phyloP scores from a whole-genome alignment of 2,113 vertebrate genomes.

The Synodontis membranacea region DNA sequence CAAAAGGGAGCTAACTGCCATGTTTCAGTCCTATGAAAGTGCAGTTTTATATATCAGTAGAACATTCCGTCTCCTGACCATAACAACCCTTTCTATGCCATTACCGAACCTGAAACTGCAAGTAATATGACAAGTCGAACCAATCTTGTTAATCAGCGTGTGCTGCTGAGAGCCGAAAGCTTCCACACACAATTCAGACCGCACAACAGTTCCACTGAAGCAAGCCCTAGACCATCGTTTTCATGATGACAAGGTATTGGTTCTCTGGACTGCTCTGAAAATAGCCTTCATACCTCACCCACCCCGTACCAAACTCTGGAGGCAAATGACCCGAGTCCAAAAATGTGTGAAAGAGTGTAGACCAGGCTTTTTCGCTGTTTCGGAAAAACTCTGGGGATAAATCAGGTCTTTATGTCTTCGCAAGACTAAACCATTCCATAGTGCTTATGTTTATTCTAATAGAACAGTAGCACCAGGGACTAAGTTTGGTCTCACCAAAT shows the following conservation, averaged over 20 bases:
- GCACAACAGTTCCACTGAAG: neutral
- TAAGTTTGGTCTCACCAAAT: constrained; percentile 58
- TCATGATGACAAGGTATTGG: neutral
- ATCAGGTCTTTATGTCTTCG: neutral
- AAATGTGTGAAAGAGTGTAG: neutral
- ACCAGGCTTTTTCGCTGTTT: neutral
- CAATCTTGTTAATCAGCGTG: neutral
- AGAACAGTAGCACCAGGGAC: constrained; percentile 68
- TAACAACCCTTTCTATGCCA: too few species aligned
- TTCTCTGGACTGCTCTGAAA: neutral
- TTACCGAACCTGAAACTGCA: neutral
- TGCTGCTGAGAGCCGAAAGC: neutral
- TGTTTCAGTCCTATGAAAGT: neutral
- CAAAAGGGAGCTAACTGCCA: neutral
- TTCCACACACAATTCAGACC: neutral
- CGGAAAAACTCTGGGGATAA: neutral
- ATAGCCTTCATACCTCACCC: neutral
- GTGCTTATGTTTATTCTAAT: neutral
- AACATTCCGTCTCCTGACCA: neutral
- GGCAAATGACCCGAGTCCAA: neutral
- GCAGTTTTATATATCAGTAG: neutral
- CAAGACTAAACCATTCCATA: constrained; percentile 4
- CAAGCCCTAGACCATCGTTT: neutral
- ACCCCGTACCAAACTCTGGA: neutral
- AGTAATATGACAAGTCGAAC: neutral